These are phyloP conservation scores for Darevskia mixta DNA, from an alignment of 2,797 vertebrate genomes.

Conservation along the genomic window DNA sequence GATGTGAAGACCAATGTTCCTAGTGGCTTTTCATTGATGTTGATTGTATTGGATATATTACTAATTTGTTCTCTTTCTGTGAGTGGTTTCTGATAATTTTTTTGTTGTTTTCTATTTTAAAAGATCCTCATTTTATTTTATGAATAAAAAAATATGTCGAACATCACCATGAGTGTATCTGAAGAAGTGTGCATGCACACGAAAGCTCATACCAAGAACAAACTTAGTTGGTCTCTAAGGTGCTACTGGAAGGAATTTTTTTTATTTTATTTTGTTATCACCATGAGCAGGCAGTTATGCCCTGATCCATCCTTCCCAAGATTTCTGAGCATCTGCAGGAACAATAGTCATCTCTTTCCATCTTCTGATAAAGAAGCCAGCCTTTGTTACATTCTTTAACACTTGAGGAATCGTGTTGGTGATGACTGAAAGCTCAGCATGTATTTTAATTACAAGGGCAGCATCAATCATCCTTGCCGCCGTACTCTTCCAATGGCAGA, in stretches of 20 bases:
- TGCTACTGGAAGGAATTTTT: too few species aligned
- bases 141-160: not conserved
- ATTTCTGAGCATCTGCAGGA: not conserved
- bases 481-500: not conserved
- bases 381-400: conserved; percentile 18
- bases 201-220: too few species aligned
- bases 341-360: not conserved
- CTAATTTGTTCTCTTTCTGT: not conserved
- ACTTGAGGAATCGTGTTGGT: not conserved
- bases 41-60: not conserved
- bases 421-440: not conserved
- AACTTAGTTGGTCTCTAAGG: too few species aligned
- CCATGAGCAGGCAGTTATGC: not conserved
- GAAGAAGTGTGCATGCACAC: too few species aligned
- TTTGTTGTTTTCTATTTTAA: not conserved
- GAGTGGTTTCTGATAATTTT: not conserved
- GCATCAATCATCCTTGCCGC: not conserved
- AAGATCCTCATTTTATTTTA: too few species aligned
- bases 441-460: conserved; percentile 24
- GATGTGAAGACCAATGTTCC: too few species aligned
- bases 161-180: not conserved
- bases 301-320: not conserved
- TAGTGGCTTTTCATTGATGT: not conserved
- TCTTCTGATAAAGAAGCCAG: not conserved
- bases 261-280: too few species aligned